A percentile compares a stretch with the other conserved stretches of the same genome.
Evolutionary conservation across 2,888 invertebrate species (phyloP).

Genomic region (Entomobrya multifasciata): DNA sequence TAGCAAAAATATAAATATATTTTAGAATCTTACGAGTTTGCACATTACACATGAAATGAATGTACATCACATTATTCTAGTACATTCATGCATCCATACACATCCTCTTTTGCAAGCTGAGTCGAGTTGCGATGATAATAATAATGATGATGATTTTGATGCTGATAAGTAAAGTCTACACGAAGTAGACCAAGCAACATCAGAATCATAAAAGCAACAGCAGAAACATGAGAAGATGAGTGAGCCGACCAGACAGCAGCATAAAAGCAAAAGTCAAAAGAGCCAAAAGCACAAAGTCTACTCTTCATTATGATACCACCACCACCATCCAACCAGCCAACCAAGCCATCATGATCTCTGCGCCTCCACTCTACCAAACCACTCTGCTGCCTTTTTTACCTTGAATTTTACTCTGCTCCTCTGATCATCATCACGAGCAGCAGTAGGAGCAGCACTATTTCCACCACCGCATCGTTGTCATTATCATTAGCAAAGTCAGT

Average conservation of each 20-base stretch:
- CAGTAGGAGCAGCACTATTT: background rate
- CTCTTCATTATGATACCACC: background rate
- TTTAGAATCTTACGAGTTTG: background rate
- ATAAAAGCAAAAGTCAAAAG: slow-evolving; percentile 12
- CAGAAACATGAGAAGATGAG: too few relatives aligned
- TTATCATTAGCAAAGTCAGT: slow-evolving; percentile 51
- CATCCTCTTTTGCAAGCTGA: background rate
- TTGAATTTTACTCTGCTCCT: background rate
- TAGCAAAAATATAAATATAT: slow-evolving; percentile 37
- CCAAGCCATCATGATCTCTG: background rate
- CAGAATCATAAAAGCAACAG: background rate
- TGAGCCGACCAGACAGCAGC: too few relatives aligned
- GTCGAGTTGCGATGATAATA: background rate
- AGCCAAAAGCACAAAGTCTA: background rate
- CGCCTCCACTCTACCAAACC: too few relatives aligned
- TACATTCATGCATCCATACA: background rate
- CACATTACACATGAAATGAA: background rate
- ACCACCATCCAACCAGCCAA: background rate
- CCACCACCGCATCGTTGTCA: slow-evolving; percentile 13
- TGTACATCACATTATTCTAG: too few relatives aligned
- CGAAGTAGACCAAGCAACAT: slow-evolving; percentile 30
- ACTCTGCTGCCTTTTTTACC: slow-evolving; percentile 13
- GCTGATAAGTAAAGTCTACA: background rate
- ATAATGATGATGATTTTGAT: too few relatives aligned
- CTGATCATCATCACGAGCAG: slow-evolving; percentile 13